Evolutionary conservation across 2,797 vertebrate species (phyloP).

Genomic region (Liasis olivaceus): DNA sequence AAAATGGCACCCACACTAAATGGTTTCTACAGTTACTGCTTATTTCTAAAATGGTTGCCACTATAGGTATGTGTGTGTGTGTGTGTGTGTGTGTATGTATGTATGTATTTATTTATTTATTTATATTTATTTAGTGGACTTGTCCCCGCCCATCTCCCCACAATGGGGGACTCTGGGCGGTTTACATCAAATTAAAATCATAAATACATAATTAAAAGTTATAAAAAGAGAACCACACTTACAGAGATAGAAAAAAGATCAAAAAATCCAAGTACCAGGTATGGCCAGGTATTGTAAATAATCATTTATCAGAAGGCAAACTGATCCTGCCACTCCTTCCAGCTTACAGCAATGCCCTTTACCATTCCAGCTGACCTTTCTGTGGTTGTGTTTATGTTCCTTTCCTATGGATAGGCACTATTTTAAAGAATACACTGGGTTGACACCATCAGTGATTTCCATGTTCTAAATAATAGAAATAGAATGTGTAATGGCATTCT

Average conservation of each 20-base stretch:
- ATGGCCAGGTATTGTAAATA: not conserved
- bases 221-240: too few species aligned
- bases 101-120: too few species aligned
- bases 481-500: not conserved
- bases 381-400: not conserved
- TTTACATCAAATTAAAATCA: too few species aligned
- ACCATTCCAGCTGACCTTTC: not conserved
- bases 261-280: too few species aligned
- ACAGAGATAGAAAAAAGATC: too few species aligned
- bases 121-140: too few species aligned
- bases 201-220: too few species aligned
- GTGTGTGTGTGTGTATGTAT: too few species aligned
- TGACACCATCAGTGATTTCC: not conserved
- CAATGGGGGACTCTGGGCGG: too few species aligned
- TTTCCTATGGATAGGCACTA: too few species aligned
- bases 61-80: too few species aligned
- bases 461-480: not conserved
- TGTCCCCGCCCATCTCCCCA: too few species aligned
- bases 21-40: not conserved
- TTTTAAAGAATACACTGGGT: not conserved
- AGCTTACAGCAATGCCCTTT: not conserved
- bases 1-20: not conserved
- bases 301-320: not conserved
- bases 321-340: not conserved
- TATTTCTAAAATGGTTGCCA: not conserved